These are phyloP conservation scores for Nymphicus hollandicus DNA, from an alignment of 2,113 vertebrate genomes.

Conservation along the genomic window DNA sequence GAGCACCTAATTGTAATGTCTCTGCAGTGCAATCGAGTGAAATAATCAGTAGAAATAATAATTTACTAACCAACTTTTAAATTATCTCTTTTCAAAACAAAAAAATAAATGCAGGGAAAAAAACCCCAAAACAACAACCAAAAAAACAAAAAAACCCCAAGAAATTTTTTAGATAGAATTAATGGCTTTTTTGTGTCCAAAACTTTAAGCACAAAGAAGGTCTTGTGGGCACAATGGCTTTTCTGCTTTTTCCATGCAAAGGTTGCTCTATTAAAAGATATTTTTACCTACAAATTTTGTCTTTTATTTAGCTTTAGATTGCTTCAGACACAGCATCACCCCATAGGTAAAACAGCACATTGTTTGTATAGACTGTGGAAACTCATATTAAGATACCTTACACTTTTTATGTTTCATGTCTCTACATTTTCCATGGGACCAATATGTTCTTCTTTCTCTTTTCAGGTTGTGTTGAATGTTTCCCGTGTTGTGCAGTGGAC, in stretches of 20 bases:
- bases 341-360: neutral
- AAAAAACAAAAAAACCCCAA: neutral
- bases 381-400: neutral
- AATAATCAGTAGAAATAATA: neutral
- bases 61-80: neutral
- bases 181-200: neutral
- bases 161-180: neutral
- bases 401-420: neutral
- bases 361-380: neutral
- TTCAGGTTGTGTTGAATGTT: slow-evolving; percentile 76
- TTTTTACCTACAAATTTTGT: neutral
- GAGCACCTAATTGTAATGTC: neutral
- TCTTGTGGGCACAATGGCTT: neutral
- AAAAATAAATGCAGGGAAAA: neutral
- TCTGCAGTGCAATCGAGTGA: neutral
- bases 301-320: neutral
- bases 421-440: neutral
- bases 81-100: neutral
- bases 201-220: neutral
- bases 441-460: neutral
- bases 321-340: neutral
- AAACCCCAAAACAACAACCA: neutral
- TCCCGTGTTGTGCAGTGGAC: slow-evolving; percentile 73
- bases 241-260: neutral
- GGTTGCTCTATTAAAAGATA: neutral